phyloP scores from a whole-genome alignment of 2,113 vertebrate species.

The Atherinomorus stipes region DNA sequence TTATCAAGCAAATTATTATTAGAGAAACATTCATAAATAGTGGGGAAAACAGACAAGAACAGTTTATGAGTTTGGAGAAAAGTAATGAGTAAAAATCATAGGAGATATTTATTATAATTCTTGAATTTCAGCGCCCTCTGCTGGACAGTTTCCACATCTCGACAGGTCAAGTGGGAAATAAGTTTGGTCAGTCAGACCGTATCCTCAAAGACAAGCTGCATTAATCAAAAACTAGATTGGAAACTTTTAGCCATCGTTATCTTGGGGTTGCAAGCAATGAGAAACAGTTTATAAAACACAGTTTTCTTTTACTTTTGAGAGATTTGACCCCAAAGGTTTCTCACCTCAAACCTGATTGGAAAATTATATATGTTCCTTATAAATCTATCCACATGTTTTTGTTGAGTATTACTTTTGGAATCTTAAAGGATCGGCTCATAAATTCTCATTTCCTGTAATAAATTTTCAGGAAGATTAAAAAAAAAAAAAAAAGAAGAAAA shows the following conservation, averaged over 20 bases:
- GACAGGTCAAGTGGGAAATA: neutral
- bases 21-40: neutral
- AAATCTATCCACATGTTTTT: neutral
- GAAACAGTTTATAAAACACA: neutral
- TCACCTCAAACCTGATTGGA: neutral
- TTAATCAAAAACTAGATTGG: neutral
- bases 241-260: neutral
- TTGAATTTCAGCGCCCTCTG: conserved; percentile 73
- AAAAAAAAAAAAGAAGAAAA: neutral
- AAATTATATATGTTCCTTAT: neutral
- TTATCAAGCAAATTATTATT: neutral
- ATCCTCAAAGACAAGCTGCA: neutral
- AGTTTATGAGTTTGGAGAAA: conserved; percentile 24
- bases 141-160: conserved; percentile 39
- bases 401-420: neutral
- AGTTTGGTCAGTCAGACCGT: conserved; percentile 2
- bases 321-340: neutral
- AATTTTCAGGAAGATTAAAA: neutral
- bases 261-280: neutral
- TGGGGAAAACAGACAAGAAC: neutral
- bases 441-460: neutral
- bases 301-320: neutral
- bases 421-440: conserved; percentile 8
- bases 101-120: conserved; percentile 29
- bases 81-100: neutral